A percentile compares a stretch with the other conserved stretches of the same genome.
Evolutionary conservation across 2,888 invertebrate species (phyloP).

Genomic region (Rhabditoides inermis): DNA sequence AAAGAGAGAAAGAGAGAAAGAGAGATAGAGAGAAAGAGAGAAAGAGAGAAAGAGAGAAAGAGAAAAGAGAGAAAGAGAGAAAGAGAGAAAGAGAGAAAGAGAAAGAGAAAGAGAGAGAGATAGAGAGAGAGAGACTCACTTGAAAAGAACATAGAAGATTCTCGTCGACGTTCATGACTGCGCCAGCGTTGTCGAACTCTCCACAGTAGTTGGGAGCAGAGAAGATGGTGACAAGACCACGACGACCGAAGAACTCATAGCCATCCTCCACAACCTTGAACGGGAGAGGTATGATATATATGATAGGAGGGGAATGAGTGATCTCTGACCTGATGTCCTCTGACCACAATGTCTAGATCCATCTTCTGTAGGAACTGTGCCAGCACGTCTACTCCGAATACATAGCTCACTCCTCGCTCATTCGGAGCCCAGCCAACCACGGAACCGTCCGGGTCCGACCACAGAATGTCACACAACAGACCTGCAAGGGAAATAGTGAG

Average conservation of each 20-base stretch:
- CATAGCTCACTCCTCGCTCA: conserved; percentile 46
- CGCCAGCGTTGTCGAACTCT: conserved; percentile 60
- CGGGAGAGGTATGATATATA: background rate
- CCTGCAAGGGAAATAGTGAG: conserved; percentile 13
- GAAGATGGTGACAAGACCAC: conserved; percentile 58
- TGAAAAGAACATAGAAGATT: conserved; percentile 44
- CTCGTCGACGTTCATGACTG: conserved; percentile 56
- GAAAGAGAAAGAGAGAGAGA: conserved; percentile 9
- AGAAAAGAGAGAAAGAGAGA: background rate
- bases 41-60: no score
- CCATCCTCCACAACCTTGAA: conserved; percentile 43
- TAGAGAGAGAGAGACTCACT: conserved; percentile 5
- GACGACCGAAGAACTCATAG: conserved; percentile 43
- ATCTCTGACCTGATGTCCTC: conserved; percentile 39
- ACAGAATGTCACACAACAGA: conserved; percentile 44
- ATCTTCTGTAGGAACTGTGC: conserved; percentile 43
- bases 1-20: no score
- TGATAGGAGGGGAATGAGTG: background rate
- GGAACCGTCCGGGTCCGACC: conserved; percentile 47
- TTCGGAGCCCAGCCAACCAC: conserved; percentile 48
- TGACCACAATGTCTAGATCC: conserved; percentile 49
- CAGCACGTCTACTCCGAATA: conserved; percentile 47
- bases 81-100: conserved; percentile 8
- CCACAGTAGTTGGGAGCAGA: conserved; percentile 61
- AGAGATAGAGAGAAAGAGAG: no score